Conservation (phyloP, 2,888 invertebrate species). For the Zaprionus lineosus region DNA sequence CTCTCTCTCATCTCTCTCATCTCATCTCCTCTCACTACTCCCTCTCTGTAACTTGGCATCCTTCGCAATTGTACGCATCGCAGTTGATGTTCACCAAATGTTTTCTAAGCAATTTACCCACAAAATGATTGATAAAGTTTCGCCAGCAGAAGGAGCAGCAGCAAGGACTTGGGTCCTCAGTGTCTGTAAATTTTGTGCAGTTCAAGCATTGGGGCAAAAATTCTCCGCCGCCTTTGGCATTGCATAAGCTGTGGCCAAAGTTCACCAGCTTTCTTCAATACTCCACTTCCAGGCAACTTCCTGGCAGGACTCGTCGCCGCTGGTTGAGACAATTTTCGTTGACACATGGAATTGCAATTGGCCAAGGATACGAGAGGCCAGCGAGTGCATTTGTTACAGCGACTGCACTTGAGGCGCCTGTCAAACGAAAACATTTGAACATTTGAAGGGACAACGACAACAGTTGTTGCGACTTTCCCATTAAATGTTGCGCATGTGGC, state of each 20-base stretch:
- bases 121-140: conserved; percentile 82
- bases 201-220: too few relatives aligned
- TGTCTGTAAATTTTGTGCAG: too few relatives aligned
- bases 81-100: conserved; percentile 59
- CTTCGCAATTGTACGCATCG: too few relatives aligned
- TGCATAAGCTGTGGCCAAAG: conserved; percentile 61
- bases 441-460: neutral
- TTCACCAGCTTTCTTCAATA: conserved; percentile 29
- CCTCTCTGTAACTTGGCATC: too few relatives aligned
- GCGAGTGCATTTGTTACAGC: conserved; percentile 42
- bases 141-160: too few relatives aligned
- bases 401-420: conserved; percentile 46
- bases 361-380: conserved; percentile 1
- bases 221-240: conserved; percentile 27
- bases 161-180: too few relatives aligned
- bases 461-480: neutral
- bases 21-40: too few relatives aligned
- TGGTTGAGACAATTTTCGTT: conserved; percentile 70
- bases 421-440: conserved; percentile 19
- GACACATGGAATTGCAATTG: conserved; percentile 69
- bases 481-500: conserved; percentile 57
- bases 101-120: conserved; percentile 81
- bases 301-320: too few relatives aligned
- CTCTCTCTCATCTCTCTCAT: too few relatives aligned
- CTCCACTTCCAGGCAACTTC: too few relatives aligned